Evolutionary conservation across 2,113 vertebrate species (phyloP).

Genomic region (Ascaphus truei): DNA sequence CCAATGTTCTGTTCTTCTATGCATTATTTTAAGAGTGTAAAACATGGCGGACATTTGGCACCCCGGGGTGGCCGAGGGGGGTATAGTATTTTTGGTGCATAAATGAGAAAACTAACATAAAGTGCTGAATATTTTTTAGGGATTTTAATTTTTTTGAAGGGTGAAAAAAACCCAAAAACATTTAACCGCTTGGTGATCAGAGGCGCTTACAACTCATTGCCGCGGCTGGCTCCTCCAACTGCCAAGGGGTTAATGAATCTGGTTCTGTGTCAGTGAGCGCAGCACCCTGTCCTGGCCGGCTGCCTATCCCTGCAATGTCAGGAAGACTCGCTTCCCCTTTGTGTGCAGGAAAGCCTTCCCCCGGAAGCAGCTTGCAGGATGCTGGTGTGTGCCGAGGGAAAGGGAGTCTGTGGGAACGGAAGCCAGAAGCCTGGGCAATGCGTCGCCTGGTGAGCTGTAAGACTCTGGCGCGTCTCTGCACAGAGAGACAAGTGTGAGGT

Average conservation of each 20-base stretch:
- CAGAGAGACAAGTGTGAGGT: slow-evolving; percentile 12
- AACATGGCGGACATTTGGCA: too few relatives aligned
- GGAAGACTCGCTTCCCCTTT: slow-evolving; percentile 31
- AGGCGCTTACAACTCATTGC: background rate
- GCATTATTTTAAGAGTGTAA: too few relatives aligned
- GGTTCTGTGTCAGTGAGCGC: background rate
- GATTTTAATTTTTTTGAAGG: too few relatives aligned
- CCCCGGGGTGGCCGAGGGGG: too few relatives aligned
- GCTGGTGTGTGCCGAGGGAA: slow-evolving; percentile 24
- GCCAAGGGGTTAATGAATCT: background rate
- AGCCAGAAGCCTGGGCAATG: background rate
- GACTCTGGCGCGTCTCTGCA: background rate
- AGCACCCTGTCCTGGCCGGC: background rate
- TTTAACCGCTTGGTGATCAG: too few relatives aligned
- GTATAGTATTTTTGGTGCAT: too few relatives aligned
- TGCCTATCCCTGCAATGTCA: slow-evolving; percentile 13
- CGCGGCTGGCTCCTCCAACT: background rate
- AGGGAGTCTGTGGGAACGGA: slow-evolving; percentile 42
- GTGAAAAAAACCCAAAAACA: too few relatives aligned
- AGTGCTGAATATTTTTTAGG: too few relatives aligned
- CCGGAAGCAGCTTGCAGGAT: slow-evolving; percentile 45
- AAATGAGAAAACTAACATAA: too few relatives aligned
- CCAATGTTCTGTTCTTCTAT: too few relatives aligned
- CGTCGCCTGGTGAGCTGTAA: background rate
- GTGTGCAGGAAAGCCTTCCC: slow-evolving; percentile 35